Evolutionary conservation across 2,113 vertebrate species (phyloP).

Genomic region (Verasper variegatus): DNA sequence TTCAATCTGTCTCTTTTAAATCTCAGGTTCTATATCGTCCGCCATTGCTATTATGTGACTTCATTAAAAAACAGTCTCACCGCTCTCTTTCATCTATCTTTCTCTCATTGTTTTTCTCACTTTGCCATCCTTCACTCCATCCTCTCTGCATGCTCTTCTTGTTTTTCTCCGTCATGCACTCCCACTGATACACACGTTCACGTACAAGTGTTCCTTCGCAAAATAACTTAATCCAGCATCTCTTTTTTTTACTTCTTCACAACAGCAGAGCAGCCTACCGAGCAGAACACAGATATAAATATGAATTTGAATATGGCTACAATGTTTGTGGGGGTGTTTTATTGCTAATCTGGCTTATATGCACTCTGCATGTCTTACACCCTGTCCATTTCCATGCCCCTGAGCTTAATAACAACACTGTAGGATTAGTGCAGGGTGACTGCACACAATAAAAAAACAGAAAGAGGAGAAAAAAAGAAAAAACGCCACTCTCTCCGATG

Average conservation of each 20-base stretch:
- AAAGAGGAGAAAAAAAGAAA: constrained; percentile 26
- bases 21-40: constrained; percentile 8
- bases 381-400: constrained; percentile 78
- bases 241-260: constrained; percentile 36
- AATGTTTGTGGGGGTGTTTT: constrained; percentile 77
- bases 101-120: constrained; percentile 45
- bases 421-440: constrained; percentile 81
- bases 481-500: constrained; percentile 38
- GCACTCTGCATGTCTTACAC: constrained; percentile 77
- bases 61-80: constrained; percentile 37
- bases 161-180: constrained; percentile 9
- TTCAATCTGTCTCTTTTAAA: constrained; percentile 8
- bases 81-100: constrained; percentile 31
- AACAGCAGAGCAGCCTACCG: constrained; percentile 59
- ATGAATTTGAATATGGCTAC: constrained; percentile 76
- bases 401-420: constrained; percentile 82
- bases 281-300: constrained; percentile 69
- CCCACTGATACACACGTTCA: constrained; percentile 5
- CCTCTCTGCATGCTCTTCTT: not conserved
- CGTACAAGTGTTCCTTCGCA: constrained; percentile 19
- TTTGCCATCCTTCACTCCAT: constrained; percentile 1
- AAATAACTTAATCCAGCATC: constrained; percentile 32
- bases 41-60: constrained; percentile 29
- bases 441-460: constrained; percentile 73
- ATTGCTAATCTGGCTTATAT: constrained; percentile 80